phyloP scores from a whole-genome alignment of 2,797 vertebrate genomes.

The Bradypodion ventrale region DNA sequence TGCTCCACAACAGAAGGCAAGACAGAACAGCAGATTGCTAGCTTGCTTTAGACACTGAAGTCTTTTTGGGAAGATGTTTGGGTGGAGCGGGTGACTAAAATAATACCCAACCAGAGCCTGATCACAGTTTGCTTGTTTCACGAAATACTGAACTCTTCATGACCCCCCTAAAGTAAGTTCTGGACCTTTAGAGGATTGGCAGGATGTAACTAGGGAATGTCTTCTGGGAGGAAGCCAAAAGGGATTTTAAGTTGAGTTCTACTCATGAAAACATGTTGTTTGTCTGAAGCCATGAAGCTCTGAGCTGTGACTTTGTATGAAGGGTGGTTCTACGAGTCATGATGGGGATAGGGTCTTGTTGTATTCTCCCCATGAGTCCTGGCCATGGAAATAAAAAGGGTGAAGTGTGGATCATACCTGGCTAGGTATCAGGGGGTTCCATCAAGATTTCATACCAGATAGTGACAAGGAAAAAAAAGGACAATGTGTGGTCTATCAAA shows the following conservation, averaged over 20 bases:
- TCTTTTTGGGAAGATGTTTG: accelerated
- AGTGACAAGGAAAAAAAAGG: too few relatives aligned
- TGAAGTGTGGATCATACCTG: background rate
- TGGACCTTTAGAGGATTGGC: background rate
- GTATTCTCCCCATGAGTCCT: background rate
- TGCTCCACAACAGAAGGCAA: background rate
- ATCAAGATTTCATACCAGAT: background rate
- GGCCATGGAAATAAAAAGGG: too few relatives aligned
- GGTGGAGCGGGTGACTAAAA: background rate
- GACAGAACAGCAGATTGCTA: accelerated
- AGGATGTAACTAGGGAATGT: background rate
- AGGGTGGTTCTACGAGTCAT: background rate
- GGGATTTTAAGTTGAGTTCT: too few relatives aligned
- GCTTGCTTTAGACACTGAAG: accelerated
- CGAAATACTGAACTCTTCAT: background rate
- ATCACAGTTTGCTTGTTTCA: background rate
- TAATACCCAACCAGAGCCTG: background rate
- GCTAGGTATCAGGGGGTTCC: background rate
- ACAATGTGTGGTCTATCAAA: too few relatives aligned
- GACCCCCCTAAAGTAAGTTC: background rate
- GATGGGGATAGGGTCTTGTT: too few relatives aligned
- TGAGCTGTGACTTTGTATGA: background rate
- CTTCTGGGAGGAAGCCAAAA: background rate
- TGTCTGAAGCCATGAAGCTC: too few relatives aligned
- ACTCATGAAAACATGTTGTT: background rate